Evolutionary conservation across 2,888 invertebrate genomes (phyloP), one percentile per base, ranked within the genome.

Genomic region (Eudasyphora cyanicolor): DNA sequence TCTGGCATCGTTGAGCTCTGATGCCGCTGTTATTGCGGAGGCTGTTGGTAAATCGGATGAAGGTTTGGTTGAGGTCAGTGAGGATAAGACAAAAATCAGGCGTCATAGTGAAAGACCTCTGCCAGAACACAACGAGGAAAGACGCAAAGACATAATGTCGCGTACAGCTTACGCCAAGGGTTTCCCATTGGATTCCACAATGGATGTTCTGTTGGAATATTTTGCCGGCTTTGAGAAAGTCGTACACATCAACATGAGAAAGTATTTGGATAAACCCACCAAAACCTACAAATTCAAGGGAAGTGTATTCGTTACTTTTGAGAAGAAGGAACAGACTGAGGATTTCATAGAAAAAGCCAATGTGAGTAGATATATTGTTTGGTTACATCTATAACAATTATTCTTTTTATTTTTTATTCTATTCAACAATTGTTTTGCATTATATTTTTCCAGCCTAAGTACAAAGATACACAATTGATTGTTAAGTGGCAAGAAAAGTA

Each of bases 151-250:
- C 85, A 92, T 98, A 2, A 93, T 94, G 87, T 93, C 93, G 2
- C 94, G 97, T 76, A 97, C 98, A 0, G 94, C 97, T 17, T 99
- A 99, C 89, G 95, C 95, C 69, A 98, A 98, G 93, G 97, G 97
- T 5, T 97, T 97, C 88, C 95, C 96, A 0, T 94, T 95, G 88
- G 95, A 94, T 84, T 91, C 93, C 0, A 93, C 94, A 7, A 93
- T 98, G 35, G 96, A 97, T 86, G 94, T 95, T 5, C 91, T 98
- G 5, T 93, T 97, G 71, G 94, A 93, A 75, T 98, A 95, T 91
- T 95, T 98, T 88, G 94, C 94, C 84, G 92, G 94, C 14, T 94
- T 94, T 89, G 96, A 96, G 0, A 93, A 93, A 54, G 93, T 95
- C 0, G 95, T 96, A 70, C 95, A 95, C 87, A 93, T 97, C 12